A percentile compares a stretch with the other conserved stretches of the same genome.
phyloP scores from a whole-genome alignment of 2,797 vertebrate species.

The Darevskia nairensis region DNA sequence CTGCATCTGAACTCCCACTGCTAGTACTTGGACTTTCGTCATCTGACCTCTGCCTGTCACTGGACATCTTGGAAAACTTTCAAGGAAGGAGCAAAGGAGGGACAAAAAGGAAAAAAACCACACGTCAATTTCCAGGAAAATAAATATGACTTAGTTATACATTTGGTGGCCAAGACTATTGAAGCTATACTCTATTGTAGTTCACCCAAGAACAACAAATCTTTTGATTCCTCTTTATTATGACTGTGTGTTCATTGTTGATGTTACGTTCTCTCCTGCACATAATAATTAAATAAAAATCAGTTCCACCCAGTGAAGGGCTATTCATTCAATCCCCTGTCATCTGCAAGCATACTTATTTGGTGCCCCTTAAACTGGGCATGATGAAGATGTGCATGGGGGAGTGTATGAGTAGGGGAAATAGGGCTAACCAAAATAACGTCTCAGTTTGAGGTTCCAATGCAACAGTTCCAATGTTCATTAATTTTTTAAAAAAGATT shows the following conservation, averaged over 20 bases:
- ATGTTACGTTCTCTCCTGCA: too few relatives aligned
- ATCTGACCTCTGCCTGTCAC: constrained; percentile 90
- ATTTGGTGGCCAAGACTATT: too few relatives aligned
- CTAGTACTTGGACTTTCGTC: constrained; percentile 93
- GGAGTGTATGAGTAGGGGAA: neutral
- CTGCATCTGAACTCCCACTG: constrained; percentile 91
- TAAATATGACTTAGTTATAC: too few relatives aligned
- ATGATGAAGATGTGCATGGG: neutral
- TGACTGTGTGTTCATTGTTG: too few relatives aligned
- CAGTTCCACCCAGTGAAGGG: constrained; percentile 37
- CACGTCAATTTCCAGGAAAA: constrained; percentile 26
- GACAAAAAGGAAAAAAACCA: constrained; percentile 2
- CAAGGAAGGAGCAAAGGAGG: neutral
- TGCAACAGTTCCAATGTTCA: constrained; percentile 56
- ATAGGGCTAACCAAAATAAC: constrained; percentile 39
- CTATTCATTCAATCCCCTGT: neutral
- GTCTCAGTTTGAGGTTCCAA: constrained; percentile 16
- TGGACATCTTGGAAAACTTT: constrained; percentile 86
- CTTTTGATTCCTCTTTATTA: too few relatives aligned
- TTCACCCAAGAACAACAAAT: too few relatives aligned
- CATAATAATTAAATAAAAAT: neutral
- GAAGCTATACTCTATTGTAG: too few relatives aligned
- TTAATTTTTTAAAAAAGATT: constrained; percentile 31
- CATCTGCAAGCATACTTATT: constrained; percentile 20
- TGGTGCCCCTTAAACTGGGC: neutral